phyloP scores from a whole-genome alignment of 2,113 vertebrate genomes.

The Baryphthengus martii region DNA sequence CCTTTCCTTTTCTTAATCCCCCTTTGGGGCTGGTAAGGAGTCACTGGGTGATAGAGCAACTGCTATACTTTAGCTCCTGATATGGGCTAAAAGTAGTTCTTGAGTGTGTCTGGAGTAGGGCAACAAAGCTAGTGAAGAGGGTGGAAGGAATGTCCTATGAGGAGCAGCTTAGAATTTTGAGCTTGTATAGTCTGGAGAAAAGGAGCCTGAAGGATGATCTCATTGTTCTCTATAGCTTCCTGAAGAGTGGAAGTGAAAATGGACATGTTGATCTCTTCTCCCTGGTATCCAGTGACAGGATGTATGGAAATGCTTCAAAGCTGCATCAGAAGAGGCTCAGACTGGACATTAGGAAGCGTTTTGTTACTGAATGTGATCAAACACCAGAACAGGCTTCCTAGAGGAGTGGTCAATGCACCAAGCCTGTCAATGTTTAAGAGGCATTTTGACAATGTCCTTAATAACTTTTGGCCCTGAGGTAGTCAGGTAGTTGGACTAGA shows the following conservation, averaged over 20 bases:
- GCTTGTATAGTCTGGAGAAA: neutral
- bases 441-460: neutral
- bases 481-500: neutral
- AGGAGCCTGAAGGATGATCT: neutral
- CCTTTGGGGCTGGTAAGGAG: too few species aligned
- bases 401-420: neutral
- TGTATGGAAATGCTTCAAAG: fast-evolving
- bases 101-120: neutral
- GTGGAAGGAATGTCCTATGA: neutral
- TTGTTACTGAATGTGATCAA: fast-evolving
- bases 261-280: neutral
- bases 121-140: neutral
- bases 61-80: too few species aligned
- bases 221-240: neutral
- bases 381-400: neutral
- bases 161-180: neutral
- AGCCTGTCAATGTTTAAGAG: neutral
- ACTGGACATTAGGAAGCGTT: neutral
- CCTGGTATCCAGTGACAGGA: neutral
- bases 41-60: too few species aligned
- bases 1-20: too few species aligned
- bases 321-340: neutral
- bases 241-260: neutral
- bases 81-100: too few species aligned
- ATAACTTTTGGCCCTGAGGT: neutral